A percentile compares a stretch with the other conserved stretches of the same genome.
phyloP scores from a whole-genome alignment of 2,797 vertebrate species.

The Falco rusticolus region DNA sequence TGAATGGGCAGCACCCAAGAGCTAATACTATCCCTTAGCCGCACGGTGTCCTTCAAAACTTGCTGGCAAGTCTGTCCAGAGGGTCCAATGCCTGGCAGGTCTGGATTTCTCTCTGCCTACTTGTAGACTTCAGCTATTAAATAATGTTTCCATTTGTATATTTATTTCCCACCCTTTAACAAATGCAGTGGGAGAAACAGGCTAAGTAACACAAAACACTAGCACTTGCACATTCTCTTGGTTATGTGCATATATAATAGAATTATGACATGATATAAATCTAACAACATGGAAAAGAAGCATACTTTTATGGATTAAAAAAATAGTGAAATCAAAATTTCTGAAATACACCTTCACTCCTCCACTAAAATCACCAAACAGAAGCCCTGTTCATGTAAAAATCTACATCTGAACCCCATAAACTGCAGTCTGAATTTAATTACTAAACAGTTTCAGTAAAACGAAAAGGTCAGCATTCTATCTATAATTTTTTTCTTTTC shows the following conservation, averaged over 20 bases:
- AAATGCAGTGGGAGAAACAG: not conserved
- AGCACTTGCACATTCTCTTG: not conserved
- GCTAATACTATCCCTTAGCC: not conserved
- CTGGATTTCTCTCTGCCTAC: not conserved
- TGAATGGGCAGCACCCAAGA: not conserved
- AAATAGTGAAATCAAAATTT: not conserved
- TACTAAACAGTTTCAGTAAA: constrained; percentile 5
- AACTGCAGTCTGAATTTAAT: not conserved
- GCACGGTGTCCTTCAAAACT: not conserved
- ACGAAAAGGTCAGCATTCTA: not conserved
- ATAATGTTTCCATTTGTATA: not conserved
- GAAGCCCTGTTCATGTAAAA: not conserved
- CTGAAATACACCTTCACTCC: not conserved
- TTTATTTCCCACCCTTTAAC: not conserved
- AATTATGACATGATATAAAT: not conserved
- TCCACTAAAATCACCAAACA: not conserved
- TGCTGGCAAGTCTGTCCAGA: not conserved
- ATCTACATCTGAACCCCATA: not conserved
- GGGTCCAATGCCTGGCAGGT: not conserved
- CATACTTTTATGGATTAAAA: not conserved
- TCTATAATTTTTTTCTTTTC: not conserved
- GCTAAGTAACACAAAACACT: not conserved
- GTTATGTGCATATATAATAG: not conserved
- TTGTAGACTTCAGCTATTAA: not conserved
- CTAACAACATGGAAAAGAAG: not conserved